A percentile compares a stretch with the other conserved stretches of the same genome.
phyloP scores from a whole-genome alignment of 30 jellyfish, hydroid and myxozoan species.

The Aurelia aurita region DNA sequence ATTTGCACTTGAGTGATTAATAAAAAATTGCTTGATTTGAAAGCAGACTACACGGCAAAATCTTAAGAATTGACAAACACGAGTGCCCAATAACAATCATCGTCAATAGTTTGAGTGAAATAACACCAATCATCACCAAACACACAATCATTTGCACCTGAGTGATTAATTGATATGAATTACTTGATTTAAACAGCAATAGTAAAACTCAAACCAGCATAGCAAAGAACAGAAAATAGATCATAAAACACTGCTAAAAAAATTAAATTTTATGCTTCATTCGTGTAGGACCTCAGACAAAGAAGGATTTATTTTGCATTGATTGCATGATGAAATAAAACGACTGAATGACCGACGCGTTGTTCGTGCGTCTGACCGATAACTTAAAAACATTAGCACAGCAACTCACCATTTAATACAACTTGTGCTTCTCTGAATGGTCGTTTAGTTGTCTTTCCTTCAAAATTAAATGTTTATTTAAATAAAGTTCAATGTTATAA shows the following conservation, averaged over 20 bases:
- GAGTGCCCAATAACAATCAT: conserved; percentile 47
- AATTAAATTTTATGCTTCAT: too few species aligned
- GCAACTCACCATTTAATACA: conserved; percentile 24
- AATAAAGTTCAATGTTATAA: too few species aligned
- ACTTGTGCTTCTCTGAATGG: conserved; percentile 27
- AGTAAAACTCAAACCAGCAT: conserved; percentile 23
- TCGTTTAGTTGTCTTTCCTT: conserved; percentile 58
- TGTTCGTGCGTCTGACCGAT: too few species aligned
- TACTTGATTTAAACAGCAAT: not conserved
- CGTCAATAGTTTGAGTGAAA: conserved; percentile 33
- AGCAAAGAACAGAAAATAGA: conserved; percentile 4
- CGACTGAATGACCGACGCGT: too few species aligned
- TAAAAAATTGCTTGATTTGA: not conserved
- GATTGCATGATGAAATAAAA: too few species aligned
- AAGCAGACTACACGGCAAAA: too few species aligned
- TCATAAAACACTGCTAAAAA: not conserved
- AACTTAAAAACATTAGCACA: too few species aligned
- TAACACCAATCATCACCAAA: conserved; percentile 45
- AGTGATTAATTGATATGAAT: not conserved
- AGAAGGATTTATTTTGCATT: too few species aligned
- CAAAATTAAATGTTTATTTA: not conserved
- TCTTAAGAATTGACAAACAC: too few species aligned
- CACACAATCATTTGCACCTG: conserved; percentile 40
- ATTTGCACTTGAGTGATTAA: conserved; percentile 18
- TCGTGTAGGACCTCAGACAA: too few species aligned